Base-by-base conservation (phyloP, 2,888 invertebrate genomes). In the Biston stratarius region DNA sequence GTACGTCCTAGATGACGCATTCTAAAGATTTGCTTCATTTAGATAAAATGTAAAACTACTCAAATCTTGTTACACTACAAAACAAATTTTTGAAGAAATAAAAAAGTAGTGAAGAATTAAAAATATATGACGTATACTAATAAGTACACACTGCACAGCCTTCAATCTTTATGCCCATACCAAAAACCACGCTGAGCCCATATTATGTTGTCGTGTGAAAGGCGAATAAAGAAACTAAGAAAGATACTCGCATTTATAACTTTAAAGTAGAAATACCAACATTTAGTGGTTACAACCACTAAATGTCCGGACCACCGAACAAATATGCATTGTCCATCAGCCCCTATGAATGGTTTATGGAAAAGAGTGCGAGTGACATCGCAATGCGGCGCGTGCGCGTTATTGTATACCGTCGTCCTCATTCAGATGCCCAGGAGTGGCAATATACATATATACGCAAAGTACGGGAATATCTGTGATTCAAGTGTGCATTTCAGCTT, bases 331-430 rank as follows among this genome's bases (percentile, higher is more conserved):
- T 91, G 89, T 90, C 89, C 86, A 84, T 91, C 90, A 90, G 82
- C 76, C 34, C 47, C 64, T 81, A 85, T 83, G 87, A 88, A 88
- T 89, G 86, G 88, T 83, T 83, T 74, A 87, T 87, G 87, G 86
- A 86, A 85, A 88, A 80, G 82, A 83, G 83, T 76, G 81, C 81
- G 84, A 84, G 87, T 89, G 92, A 92, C 92, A 92, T 88, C 84
- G 87, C 88, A 91, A 88, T 88, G 88, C 87, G 76, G 78, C 81
- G 77, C 74, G 71, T 73, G 72, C 73, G 70, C 77, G 69, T 79
- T 78, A 88, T 90, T 92, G 90, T 90, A 85, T 87, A 80, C 84
- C 76, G 74, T 72, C 66, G 73, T 69, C 76, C 81, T 84, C 79
- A 90, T 91, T 88, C 88, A 91, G 80, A 84, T 87, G 90, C 88